Conservation (phyloP, 2,113 vertebrate species). For the Syngnathus scovelli region DNA sequence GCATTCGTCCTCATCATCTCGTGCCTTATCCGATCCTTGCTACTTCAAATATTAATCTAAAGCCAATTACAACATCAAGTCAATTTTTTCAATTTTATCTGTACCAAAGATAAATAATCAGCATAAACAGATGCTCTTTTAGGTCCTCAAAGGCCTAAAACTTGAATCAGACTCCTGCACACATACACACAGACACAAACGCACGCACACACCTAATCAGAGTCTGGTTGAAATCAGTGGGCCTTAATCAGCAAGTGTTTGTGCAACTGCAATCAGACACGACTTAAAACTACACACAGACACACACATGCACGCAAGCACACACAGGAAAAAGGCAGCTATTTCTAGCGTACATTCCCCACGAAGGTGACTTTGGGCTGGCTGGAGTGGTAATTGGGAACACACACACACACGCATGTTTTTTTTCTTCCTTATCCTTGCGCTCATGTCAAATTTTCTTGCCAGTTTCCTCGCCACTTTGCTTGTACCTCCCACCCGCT, state of each 20-base stretch:
- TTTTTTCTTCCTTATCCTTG: slow-evolving; percentile 61
- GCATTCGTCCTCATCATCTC: slow-evolving; percentile 11
- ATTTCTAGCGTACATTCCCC: slow-evolving; percentile 63
- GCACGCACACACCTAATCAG: slow-evolving; percentile 52
- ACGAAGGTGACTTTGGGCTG: slow-evolving; percentile 73
- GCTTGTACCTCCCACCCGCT: slow-evolving; percentile 15
- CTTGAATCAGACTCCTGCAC: slow-evolving; percentile 1
- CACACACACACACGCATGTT: slow-evolving; percentile 63
- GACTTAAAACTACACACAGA: slow-evolving; percentile 9
- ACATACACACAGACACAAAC: slow-evolving; percentile 15
- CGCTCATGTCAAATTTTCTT: slow-evolving; percentile 47
- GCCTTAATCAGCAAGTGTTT: slow-evolving; percentile 49
- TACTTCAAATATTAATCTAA: slow-evolving; percentile 7
- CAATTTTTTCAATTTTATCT: neutral
- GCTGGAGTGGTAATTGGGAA: slow-evolving; percentile 71
- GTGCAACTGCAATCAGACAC: slow-evolving; percentile 51
- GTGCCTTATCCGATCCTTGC: slow-evolving; percentile 2
- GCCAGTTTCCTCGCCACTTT: slow-evolving; percentile 3
- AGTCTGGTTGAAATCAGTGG: slow-evolving; percentile 53
- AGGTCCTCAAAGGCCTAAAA: neutral
- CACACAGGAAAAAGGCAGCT: slow-evolving; percentile 52
- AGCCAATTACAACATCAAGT: slow-evolving; percentile 1
- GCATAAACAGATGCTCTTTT: neutral
- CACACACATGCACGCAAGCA: neutral
- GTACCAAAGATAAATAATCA: neutral